These are phyloP conservation scores for Cryptops parisi DNA, from an alignment of 2,888 invertebrate species.

Conservation along the genomic window DNA sequence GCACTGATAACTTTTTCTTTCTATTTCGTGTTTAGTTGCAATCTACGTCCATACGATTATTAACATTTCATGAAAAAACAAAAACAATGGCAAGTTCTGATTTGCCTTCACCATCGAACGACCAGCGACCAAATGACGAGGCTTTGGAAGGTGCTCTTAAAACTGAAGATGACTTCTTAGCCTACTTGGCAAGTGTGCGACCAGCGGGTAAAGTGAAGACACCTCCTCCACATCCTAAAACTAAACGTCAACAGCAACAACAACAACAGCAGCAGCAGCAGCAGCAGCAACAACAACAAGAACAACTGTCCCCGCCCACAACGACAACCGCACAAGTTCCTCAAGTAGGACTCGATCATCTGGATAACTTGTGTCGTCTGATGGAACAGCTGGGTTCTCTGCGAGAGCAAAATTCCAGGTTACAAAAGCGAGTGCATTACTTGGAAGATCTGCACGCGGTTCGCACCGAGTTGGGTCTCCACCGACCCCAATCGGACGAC, in stretches of 20 bases:
- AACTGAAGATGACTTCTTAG: constrained; percentile 20
- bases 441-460: constrained; percentile 47
- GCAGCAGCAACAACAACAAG: neutral
- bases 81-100: neutral
- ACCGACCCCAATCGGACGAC: neutral
- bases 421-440: constrained; percentile 52
- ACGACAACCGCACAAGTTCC: constrained; percentile 9
- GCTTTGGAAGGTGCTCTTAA: constrained; percentile 19
- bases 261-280: neutral
- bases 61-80: neutral
- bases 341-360: constrained; percentile 53
- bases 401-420: constrained; percentile 52
- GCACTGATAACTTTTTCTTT: too few species aligned
- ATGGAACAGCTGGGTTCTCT: constrained; percentile 59
- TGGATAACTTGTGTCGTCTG: constrained; percentile 59
- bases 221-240: neutral
- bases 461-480: neutral
- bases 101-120: neutral
- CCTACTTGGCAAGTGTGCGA: constrained; percentile 18
- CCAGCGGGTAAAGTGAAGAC: too few species aligned
- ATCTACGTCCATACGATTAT: too few species aligned
- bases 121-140: neutral
- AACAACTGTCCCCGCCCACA: neutral
- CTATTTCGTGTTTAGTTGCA: too few species aligned
- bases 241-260: neutral